A percentile compares a stretch with the other conserved stretches of the same genome.
Evolutionary conservation across 1,140 invertebrate genomes (phyloP).

Genomic region (Asbolus verrucosus): DNA sequence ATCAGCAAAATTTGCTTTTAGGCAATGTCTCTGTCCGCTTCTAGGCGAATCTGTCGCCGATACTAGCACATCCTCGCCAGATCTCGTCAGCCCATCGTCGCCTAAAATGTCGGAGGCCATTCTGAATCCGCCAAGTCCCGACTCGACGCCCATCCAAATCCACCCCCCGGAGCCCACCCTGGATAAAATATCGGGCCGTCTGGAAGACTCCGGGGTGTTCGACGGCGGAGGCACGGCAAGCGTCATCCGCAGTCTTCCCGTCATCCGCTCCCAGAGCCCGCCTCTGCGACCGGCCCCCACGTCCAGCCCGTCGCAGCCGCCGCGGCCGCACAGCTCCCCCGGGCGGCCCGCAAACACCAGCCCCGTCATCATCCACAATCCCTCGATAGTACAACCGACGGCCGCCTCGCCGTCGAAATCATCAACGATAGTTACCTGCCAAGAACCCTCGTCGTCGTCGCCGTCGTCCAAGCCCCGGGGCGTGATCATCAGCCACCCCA

Average conservation of each 20-base stretch:
- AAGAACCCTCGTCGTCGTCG: slow-evolving; percentile 60
- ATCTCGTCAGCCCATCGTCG: slow-evolving; percentile 81
- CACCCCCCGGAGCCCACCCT: slow-evolving; percentile 55
- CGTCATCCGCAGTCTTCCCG: slow-evolving; percentile 57
- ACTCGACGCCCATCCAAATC: slow-evolving; percentile 58
- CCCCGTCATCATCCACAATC: slow-evolving; percentile 61
- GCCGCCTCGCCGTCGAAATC: slow-evolving; percentile 53
- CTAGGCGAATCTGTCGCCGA: slow-evolving; percentile 89
- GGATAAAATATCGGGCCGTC: slow-evolving; percentile 58
- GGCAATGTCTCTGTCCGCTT: slow-evolving; percentile 64
- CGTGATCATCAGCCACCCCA: slow-evolving; percentile 65
- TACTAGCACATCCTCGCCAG: slow-evolving; percentile 88
- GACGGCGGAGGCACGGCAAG: slow-evolving; percentile 62
- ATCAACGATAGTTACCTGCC: slow-evolving; percentile 50
- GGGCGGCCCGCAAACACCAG: slow-evolving; percentile 60
- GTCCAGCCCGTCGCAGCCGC: slow-evolving; percentile 61
- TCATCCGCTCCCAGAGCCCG: slow-evolving; percentile 59
- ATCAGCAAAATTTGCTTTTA: slow-evolving; percentile 62
- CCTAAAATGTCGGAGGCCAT: slow-evolving; percentile 73
- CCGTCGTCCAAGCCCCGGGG: slow-evolving; percentile 62
- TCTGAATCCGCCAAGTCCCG: slow-evolving; percentile 60
- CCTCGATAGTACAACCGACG: slow-evolving; percentile 60
- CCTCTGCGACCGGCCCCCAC: slow-evolving; percentile 60
- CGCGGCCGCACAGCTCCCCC: slow-evolving; percentile 64
- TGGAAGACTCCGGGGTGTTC: slow-evolving; percentile 61